phyloP scores from a whole-genome alignment of 2,888 invertebrate genomes.

The Tromatobia lineatoria region DNA sequence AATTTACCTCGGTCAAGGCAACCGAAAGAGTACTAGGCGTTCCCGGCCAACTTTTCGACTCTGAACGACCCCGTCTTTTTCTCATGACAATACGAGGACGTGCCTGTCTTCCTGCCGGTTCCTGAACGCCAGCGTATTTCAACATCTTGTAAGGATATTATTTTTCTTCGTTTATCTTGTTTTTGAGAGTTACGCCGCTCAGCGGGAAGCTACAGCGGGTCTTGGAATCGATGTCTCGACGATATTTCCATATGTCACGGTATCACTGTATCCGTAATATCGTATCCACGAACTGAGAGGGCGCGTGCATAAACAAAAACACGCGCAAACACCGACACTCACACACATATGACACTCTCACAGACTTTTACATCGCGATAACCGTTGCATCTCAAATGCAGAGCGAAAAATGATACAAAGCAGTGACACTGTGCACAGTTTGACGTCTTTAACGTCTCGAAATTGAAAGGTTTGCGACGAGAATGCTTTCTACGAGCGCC shows the following conservation, averaged over 20 bases:
- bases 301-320: neutral
- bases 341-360: neutral
- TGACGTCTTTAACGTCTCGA: slow-evolving; percentile 31
- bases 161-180: slow-evolving; percentile 27
- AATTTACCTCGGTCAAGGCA: slow-evolving; percentile 81
- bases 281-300: neutral
- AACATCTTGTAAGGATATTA: slow-evolving; percentile 76
- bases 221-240: neutral
- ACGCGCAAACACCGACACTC: neutral
- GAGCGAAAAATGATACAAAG: neutral
- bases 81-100: slow-evolving; percentile 79
- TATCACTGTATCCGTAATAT: slow-evolving; percentile 21
- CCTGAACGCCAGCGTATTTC: slow-evolving; percentile 77
- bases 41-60: slow-evolving; percentile 83
- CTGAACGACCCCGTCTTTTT: slow-evolving; percentile 81
- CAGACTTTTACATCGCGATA: neutral
- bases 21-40: slow-evolving; percentile 81
- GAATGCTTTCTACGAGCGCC: slow-evolving; percentile 24
- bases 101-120: slow-evolving; percentile 78
- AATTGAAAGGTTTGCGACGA: neutral
- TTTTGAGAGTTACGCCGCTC: slow-evolving; percentile 2
- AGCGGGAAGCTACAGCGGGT: neutral
- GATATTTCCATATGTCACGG: slow-evolving; percentile 32
- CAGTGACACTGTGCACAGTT: neutral
- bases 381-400: neutral